Evolutionary conservation across 1,140 invertebrate genomes (phyloP), one percentile per base, ranked within the genome.

Genomic region (Agrypnia vestita): DNA sequence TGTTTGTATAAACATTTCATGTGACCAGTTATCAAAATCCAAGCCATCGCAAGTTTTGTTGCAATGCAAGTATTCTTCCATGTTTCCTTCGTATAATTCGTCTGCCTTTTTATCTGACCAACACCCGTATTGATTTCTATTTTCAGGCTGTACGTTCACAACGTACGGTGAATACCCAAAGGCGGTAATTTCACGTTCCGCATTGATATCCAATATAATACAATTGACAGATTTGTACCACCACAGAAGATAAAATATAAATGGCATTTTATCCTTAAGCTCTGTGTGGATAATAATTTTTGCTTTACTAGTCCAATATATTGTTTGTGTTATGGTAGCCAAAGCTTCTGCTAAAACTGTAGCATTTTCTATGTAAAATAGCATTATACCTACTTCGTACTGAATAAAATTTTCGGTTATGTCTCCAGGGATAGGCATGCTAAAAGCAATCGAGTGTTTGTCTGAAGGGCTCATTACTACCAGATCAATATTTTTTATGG

Each of bases 111-210:
- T 79, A 17, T 46, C 62, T 46, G 77, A 56, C 67, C 67, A 79
- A 25, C 77, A 79, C 21, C 46, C 67, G 15, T 61, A 79, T 61
- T 79, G 77, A 62, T 79, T 79, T 46, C 47, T n/a, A 21, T 59
- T 79, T 46, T 61, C 43, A 12, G 10, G 1, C 3, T 62, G 4
- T 35, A 25, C 25, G 21, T 59, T 47, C 6, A 10, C n/a, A 4
- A 73, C 77, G 59, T 55, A 79, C 0, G 77, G 77, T 17, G 67
- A 49, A 62, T 73, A 79, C n/a, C 51, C 55, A 73, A 47, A 61
- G 4, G 73, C 25, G 25, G 15, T 35, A 21, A 73, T 62, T 11
- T 76, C 15, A 17, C 8, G 9, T n/a, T n/a, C 15, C 11, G 43
- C 43, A 19, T 62, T 43, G 44, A n/a, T 56, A 10, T 79, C 67